Evolutionary conservation across 2,888 invertebrate genomes (phyloP).

Genomic region (Hylaea fasciaria): DNA sequence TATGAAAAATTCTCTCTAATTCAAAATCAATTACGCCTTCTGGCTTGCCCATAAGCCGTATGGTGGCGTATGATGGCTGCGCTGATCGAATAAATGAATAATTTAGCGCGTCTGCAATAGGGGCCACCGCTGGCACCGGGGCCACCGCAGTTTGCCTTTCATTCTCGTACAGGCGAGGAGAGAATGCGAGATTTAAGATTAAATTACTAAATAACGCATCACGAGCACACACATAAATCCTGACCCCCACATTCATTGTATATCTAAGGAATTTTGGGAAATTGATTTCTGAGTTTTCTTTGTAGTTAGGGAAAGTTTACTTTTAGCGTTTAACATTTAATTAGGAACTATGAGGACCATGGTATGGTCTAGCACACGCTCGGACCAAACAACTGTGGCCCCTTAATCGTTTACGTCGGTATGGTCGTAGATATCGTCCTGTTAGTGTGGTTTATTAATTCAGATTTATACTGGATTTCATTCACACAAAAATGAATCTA

Average conservation of each 20-base stretch:
- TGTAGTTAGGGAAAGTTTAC: too few species aligned
- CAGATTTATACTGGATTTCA: background rate
- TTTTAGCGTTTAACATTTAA: too few species aligned
- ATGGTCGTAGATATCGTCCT: too few species aligned
- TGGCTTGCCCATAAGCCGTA: slow-evolving; percentile 1
- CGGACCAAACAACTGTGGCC: too few species aligned
- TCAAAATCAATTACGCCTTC: slow-evolving; percentile 15
- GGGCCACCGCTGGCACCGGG: slow-evolving; percentile 41
- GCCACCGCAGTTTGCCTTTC: slow-evolving; percentile 47
- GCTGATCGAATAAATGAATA: slow-evolving; percentile 50
- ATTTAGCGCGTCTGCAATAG: slow-evolving; percentile 51
- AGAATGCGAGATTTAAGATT: slow-evolving; percentile 2
- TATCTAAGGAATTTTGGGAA: too few species aligned
- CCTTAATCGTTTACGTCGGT: too few species aligned
- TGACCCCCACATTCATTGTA: background rate
- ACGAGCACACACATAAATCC: background rate
- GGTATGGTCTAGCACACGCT: too few species aligned
- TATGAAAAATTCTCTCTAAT: slow-evolving; percentile 13
- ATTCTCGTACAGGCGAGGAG: slow-evolving; percentile 47
- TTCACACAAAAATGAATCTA: too few species aligned
- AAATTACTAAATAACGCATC: too few species aligned
- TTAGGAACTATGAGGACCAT: too few species aligned
- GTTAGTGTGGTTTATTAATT: too few species aligned
- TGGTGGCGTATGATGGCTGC: slow-evolving; percentile 7
- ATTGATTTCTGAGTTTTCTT: too few species aligned